Percentiles rank a stretch among this genome's conserved stretches.
Conservation (phyloP, 2,113 vertebrate species). For the Colinus virginianus region DNA sequence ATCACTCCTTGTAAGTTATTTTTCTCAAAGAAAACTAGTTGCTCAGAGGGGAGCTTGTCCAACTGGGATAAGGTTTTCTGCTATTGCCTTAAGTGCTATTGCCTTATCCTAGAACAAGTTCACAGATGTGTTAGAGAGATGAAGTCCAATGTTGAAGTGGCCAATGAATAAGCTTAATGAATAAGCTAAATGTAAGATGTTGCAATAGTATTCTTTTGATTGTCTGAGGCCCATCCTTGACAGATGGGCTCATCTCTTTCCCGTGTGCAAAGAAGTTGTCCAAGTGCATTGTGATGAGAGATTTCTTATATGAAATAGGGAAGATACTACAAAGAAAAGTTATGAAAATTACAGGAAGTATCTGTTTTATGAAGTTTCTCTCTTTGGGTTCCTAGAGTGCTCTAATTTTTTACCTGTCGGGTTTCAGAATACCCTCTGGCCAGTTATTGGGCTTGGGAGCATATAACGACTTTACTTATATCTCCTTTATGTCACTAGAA, state of each 20-base stretch:
- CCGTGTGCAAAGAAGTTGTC: not conserved
- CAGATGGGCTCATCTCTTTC: not conserved
- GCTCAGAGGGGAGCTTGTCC: not conserved
- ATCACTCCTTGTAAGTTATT: not conserved
- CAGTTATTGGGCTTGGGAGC: not conserved
- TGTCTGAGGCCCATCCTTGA: not conserved
- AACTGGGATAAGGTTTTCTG: not conserved
- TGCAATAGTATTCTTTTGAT: not conserved
- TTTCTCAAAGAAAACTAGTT: not conserved
- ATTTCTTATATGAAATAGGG: accelerated
- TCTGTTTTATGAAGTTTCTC: not conserved
- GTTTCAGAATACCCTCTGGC: not conserved
- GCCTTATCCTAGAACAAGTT: not conserved
- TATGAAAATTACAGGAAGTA: not conserved
- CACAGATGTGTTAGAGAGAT: not conserved
- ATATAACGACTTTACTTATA: not conserved
- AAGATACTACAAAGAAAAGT: not conserved
- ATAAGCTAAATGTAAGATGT: not conserved
- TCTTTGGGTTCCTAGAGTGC: not conserved
- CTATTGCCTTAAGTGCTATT: not conserved
- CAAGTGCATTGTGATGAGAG: not conserved
- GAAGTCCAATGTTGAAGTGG: not conserved
- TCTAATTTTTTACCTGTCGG: not conserved
- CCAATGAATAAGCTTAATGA: not conserved
- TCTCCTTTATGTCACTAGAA: not conserved